Percentiles rank a stretch among this genome's conserved stretches.
phyloP scores from a whole-genome alignment of 2,888 invertebrate genomes.

The Atethmia centrago region DNA sequence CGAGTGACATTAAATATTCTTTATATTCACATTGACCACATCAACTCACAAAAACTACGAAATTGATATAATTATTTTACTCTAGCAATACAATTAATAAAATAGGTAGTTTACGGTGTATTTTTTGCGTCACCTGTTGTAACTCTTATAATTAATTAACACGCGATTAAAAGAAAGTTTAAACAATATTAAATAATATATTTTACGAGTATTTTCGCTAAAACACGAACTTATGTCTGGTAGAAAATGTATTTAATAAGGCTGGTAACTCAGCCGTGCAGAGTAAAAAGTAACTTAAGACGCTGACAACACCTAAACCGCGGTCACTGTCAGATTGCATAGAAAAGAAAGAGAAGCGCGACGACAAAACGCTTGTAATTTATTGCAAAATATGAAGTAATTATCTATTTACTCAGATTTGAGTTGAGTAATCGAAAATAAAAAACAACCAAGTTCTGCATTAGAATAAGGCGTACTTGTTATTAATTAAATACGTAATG shows the following conservation, averaged over 20 bases:
- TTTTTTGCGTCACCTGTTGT: conserved; percentile 41
- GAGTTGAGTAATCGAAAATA: too few species aligned
- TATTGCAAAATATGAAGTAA: too few species aligned
- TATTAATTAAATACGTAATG: too few species aligned
- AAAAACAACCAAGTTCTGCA: too few species aligned
- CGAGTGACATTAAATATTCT: conserved; percentile 3
- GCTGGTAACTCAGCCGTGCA: conserved; percentile 27
- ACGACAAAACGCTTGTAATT: too few species aligned
- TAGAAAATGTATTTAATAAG: conserved; percentile 24
- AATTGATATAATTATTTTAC: conserved; percentile 53
- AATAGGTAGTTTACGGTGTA: conserved; percentile 22
- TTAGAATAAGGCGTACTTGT: too few species aligned
- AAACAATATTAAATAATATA: conserved; percentile 16
- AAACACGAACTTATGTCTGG: conserved; percentile 21
- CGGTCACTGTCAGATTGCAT: too few species aligned
- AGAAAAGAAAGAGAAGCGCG: too few species aligned
- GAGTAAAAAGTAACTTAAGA: not conserved
- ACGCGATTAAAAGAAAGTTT: conserved; percentile 49
- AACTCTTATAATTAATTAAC: conserved; percentile 44
- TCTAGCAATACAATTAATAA: conserved; percentile 47
- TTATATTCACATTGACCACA: conserved; percentile 18
- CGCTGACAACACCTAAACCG: too few species aligned
- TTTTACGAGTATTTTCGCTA: conserved; percentile 28
- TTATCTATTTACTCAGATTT: too few species aligned
- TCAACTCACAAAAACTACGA: conserved; percentile 23